Evolutionary conservation across 2,888 invertebrate species (phyloP).

Genomic region (Sacculina carcini): DNA sequence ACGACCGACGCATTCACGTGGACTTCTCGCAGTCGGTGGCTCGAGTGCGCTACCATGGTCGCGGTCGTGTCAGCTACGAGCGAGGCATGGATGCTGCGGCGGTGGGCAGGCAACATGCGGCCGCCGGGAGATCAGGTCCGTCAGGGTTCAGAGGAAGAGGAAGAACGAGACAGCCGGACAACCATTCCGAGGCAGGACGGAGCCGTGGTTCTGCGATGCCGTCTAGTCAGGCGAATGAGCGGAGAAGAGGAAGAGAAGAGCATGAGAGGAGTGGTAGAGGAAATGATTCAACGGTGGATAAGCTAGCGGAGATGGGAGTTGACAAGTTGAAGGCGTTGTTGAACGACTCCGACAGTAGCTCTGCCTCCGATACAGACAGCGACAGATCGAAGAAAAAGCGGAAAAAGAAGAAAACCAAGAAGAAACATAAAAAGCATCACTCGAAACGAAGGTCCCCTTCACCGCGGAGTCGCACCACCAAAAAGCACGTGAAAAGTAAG

Average conservation of each 20-base stretch:
- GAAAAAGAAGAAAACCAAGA: background rate
- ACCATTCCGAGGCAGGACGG: background rate
- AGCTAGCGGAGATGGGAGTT: too few species aligned
- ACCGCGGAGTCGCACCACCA: too few species aligned
- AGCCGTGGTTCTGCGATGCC: background rate
- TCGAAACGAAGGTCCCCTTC: too few species aligned
- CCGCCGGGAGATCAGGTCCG: background rate
- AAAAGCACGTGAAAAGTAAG: too few species aligned
- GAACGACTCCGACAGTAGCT: too few species aligned
- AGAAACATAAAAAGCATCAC: conserved; percentile 2
- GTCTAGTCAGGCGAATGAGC: background rate
- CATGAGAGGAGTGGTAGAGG: background rate
- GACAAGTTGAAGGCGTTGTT: background rate
- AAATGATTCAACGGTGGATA: background rate
- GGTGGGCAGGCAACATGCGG: conserved; percentile 5
- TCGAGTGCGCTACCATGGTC: conserved; percentile 69
- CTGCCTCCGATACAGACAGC: background rate
- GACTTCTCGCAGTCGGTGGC: conserved; percentile 98
- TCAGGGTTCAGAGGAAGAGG: background rate
- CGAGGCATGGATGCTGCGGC: conserved; percentile 8
- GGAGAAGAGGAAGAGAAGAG: background rate
- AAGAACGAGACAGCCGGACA: background rate
- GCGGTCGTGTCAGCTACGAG: conserved; percentile 24
- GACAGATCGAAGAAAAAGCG: background rate
- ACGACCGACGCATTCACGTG: conserved; percentile 93